A percentile compares a stretch with the other conserved stretches of the same genome.
Conservation (phyloP, 2,113 vertebrate genomes). For the Saguinus midas region DNA sequence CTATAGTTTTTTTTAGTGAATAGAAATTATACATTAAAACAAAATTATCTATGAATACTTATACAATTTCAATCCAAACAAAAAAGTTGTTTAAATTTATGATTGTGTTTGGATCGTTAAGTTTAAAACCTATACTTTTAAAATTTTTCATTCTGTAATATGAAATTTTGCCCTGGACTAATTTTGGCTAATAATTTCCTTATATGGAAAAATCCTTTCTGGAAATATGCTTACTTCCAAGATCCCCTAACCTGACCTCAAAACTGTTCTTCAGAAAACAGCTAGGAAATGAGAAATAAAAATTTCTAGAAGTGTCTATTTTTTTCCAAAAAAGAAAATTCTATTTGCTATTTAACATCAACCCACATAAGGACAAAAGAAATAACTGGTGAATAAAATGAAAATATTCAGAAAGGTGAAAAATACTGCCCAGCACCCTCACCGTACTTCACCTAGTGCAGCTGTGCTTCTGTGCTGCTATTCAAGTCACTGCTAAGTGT, state of each 20-base stretch:
- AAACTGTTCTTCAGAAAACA: conserved; percentile 8
- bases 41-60: conserved; percentile 11
- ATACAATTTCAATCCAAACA: not conserved
- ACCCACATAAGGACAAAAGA: conserved; percentile 7
- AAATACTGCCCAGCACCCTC: not conserved
- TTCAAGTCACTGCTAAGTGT: conserved; percentile 44
- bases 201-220: not conserved
- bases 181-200: conserved; percentile 9
- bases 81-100: not conserved
- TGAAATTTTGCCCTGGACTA: not conserved
- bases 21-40: not conserved
- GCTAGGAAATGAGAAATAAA: not conserved
- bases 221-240: conserved; percentile 2
- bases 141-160: not conserved
- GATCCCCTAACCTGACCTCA: not conserved
- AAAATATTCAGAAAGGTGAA: conserved; percentile 39
- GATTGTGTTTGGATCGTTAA: not conserved
- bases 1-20: not conserved
- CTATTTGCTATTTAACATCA: not conserved
- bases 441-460: not conserved
- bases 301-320: not conserved
- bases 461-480: not conserved
- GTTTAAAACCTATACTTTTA: not conserved
- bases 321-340: not conserved
- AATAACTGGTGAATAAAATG: not conserved